These are phyloP conservation scores for Tenrec ecaudatus DNA, from an alignment of 2,113 vertebrate species.

Conservation along the genomic window DNA sequence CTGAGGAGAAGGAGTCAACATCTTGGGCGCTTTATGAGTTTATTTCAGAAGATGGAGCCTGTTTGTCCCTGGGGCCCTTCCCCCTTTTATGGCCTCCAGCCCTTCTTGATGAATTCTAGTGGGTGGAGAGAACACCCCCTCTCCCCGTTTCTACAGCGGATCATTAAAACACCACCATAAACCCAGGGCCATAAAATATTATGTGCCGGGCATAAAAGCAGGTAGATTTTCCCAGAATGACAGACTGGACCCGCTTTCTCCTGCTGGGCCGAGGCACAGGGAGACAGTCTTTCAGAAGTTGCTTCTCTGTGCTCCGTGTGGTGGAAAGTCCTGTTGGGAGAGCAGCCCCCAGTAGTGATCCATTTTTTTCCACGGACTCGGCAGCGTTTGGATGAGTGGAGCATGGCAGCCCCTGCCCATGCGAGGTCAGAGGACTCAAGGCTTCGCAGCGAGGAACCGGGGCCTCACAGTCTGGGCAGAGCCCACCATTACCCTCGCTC, in stretches of 20 bases:
- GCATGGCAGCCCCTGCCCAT: background rate
- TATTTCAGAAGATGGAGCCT: slow-evolving; percentile 95
- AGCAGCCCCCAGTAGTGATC: slow-evolving; percentile 76
- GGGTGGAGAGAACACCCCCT: slow-evolving; percentile 87
- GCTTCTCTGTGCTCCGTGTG: slow-evolving; percentile 74
- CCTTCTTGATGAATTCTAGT: slow-evolving; percentile 89
- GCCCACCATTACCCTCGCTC: background rate
- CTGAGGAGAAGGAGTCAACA: slow-evolving; percentile 90
- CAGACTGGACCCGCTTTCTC: slow-evolving; percentile 67
- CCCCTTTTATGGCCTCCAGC: slow-evolving; percentile 90
- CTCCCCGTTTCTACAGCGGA: slow-evolving; percentile 86
- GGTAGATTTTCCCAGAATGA: slow-evolving; percentile 85
- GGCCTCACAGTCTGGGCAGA: background rate
- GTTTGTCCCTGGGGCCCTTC: slow-evolving; percentile 91
- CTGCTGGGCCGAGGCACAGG: slow-evolving; percentile 57
- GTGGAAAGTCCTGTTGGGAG: slow-evolving; percentile 75
- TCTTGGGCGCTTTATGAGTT: slow-evolving; percentile 93
- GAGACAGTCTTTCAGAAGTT: slow-evolving; percentile 80
- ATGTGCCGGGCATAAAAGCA: slow-evolving; percentile 88
- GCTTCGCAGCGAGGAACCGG: background rate
- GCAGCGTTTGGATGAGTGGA: slow-evolving; percentile 68
- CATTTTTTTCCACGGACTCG: slow-evolving; percentile 65
- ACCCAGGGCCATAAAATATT: slow-evolving; percentile 89
- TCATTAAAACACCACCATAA: slow-evolving; percentile 89
- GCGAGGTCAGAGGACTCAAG: slow-evolving; percentile 60